Base-by-base conservation (phyloP, 2,797 vertebrate species). In the Threskiornis aethiopicus region DNA sequence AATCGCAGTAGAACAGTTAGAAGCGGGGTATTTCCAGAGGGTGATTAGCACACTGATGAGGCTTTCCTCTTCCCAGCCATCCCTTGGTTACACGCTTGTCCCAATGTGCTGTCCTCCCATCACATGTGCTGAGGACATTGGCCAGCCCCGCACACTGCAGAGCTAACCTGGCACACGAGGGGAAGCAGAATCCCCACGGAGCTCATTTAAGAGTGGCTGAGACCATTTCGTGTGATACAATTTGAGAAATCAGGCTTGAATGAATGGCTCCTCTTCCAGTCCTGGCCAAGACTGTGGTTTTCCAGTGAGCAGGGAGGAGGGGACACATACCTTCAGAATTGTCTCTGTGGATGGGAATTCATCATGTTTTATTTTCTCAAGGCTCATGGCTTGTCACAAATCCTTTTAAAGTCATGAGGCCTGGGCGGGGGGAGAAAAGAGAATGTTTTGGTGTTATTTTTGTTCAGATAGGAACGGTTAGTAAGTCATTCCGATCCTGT, bases 281-380 rank as follows among this genome's bases (percentile, higher is more conserved):
- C 47, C 61, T 72, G 89, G 96, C 97, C 93, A 31, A 71, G 92
- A 62, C 90, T 93, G 88, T 88, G 95, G 95, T 97, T 97, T 97
- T 96, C 75, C 79, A 31, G 26, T 37, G 83, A 89, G 22, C 62
- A 25, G 66, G 91, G 86, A 95, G 92, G 93, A 85, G 94, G 92
- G 64, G 80, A 41, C 47, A 12, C 84, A 81, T 66, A 65, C 77
- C 87, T 95, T 83, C 39, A 46, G 96, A 88, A 87, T 22, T 84
- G 69, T 95, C 95, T 70, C 65, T n/a, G 24, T 5, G 33, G 96
- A 49, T 97, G 97, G 96, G 97, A 97, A 98, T 97, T 93, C 81
- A 54, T 67, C 84, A 6, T 47, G 73, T n/a, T 89, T 96, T 95
- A 90, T 96, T 97, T 98, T 98, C 98, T 80, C 97, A 97, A 97